Conservation (phyloP, 2,888 invertebrate genomes). For the Cylindroiulus punctatus region DNA sequence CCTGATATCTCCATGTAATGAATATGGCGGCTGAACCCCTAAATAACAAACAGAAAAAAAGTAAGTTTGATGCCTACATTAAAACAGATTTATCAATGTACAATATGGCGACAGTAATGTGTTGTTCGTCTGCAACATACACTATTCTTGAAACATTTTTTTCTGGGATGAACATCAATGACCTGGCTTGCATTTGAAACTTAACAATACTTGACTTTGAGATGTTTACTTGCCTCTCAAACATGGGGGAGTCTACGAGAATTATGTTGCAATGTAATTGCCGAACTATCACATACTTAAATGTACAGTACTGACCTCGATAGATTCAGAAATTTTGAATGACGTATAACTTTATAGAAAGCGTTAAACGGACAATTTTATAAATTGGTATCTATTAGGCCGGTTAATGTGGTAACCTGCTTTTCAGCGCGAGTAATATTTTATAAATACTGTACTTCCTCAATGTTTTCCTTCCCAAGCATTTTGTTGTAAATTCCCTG, state of each 20-base stretch:
- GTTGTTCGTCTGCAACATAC: not conserved
- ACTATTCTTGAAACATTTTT: not conserved
- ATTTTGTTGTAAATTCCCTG: not conserved
- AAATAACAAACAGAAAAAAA: constrained; percentile 17
- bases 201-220: not conserved
- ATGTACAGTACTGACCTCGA: not conserved
- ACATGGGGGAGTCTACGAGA: not conserved
- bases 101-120: not conserved
- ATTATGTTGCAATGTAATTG: not conserved
- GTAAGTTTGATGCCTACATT: not conserved
- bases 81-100: not conserved
- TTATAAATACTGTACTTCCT: not conserved
- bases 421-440: not conserved
- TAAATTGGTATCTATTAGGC: constrained; percentile 26
- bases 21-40: constrained; percentile 33
- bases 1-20: constrained; percentile 13
- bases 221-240: not conserved
- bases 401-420: not conserved
- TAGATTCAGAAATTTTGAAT: not conserved
- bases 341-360: not conserved
- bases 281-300: not conserved
- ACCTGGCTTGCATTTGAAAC: not conserved
- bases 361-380: not conserved
- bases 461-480: not conserved
- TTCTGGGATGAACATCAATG: not conserved